Percentiles rank a stretch among this genome's conserved stretches.
These are phyloP conservation scores for Formica aserva DNA, from an alignment of 2,888 invertebrate genomes.

Conservation along the genomic window DNA sequence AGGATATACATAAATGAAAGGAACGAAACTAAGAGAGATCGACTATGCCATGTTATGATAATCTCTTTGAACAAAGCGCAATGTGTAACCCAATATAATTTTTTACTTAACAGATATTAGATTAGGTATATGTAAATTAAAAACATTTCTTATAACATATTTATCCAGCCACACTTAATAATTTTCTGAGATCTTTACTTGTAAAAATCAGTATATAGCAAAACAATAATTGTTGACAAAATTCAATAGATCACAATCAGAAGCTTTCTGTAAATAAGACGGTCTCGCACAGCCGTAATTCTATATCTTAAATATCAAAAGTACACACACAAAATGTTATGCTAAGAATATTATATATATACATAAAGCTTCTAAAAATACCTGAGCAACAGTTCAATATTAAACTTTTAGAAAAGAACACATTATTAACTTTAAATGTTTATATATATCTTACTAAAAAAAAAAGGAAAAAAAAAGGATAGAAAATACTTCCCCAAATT, in stretches of 20 bases:
- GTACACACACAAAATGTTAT: neutral
- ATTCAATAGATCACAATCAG: constrained; percentile 10
- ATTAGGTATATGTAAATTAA: neutral
- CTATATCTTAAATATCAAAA: constrained; percentile 9
- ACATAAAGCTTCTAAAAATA: constrained; percentile 19
- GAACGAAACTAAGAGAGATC: neutral
- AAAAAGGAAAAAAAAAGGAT: neutral
- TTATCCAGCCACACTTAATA: neutral
- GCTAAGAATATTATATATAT: neutral
- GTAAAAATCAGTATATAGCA: constrained; percentile 10
- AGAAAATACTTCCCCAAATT: constrained; percentile 2
- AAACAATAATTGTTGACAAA: neutral
- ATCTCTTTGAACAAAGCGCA: neutral
- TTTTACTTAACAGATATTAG: too few species aligned
- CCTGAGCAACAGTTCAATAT: constrained; percentile 49
- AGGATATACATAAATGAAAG: neutral
- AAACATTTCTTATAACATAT: neutral
- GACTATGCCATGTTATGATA: neutral
- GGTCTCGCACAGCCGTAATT: constrained; percentile 56
- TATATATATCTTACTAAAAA: neutral
- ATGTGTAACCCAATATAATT: too few species aligned
- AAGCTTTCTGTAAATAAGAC: constrained; percentile 16
- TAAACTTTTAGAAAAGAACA: constrained; percentile 17
- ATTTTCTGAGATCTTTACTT: constrained; percentile 38
- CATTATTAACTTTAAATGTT: neutral